Evolutionary conservation across 2,888 invertebrate genomes (phyloP).

Genomic region (Agrotis ipsilon): DNA sequence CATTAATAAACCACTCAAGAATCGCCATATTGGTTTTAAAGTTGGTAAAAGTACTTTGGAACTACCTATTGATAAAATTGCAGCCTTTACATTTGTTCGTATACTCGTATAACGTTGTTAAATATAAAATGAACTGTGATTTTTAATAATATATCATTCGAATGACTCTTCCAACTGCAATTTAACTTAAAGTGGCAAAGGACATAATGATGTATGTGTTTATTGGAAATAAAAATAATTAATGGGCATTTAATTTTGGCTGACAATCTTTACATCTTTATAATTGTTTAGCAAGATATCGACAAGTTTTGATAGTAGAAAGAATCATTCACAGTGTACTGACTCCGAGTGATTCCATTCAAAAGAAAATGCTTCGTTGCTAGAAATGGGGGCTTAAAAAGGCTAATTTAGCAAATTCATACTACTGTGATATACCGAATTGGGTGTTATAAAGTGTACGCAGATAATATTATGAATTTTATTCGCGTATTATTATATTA

Average conservation of each 20-base stretch:
- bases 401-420: no score
- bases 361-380: not conserved
- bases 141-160: not conserved
- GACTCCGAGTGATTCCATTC: not conserved
- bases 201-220: no score
- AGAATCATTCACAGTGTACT: not conserved
- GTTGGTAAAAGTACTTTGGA: not conserved
- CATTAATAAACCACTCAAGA: constrained; percentile 14
- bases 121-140: not conserved
- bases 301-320: no score
- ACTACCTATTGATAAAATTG: not conserved
- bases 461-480: no score
- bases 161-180: not conserved
- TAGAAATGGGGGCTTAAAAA: no score
- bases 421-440: no score
- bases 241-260: not conserved
- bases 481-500: no score
- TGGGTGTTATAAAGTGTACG: no score
- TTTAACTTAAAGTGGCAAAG: not conserved
- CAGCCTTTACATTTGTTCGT: not conserved
- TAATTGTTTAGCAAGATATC: not conserved
- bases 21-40: not conserved
- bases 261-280: not conserved
- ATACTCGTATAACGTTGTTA: not conserved
- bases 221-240: no score